Percentiles rank a stretch among this genome's conserved stretches.
phyloP scores from a whole-genome alignment of 2,797 vertebrate genomes.

The Hephaestus fuliginosus region DNA sequence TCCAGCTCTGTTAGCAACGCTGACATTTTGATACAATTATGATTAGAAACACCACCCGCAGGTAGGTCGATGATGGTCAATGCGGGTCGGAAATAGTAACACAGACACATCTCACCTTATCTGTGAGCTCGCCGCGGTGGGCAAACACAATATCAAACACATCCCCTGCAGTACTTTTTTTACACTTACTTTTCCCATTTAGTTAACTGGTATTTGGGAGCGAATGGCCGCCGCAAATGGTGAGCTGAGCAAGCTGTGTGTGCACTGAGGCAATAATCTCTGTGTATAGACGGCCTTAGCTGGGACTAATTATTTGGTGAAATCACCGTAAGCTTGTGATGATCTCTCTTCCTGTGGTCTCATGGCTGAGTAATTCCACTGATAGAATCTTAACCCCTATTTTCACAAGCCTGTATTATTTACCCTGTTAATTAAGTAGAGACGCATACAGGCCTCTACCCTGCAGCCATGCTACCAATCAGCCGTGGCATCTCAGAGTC shows the following conservation, averaged over 20 bases:
- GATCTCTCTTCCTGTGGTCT: constrained; percentile 69
- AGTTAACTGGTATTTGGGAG: constrained; percentile 44
- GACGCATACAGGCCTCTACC: constrained; percentile 44
- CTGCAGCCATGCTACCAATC: constrained; percentile 58
- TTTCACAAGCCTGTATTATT: constrained; percentile 77
- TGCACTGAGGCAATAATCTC: constrained; percentile 56
- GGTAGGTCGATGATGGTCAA: constrained; percentile 74
- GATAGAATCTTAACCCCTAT: constrained; percentile 79
- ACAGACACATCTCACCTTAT: constrained; percentile 65
- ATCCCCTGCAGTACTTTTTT: constrained; percentile 39
- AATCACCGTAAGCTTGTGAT: constrained; percentile 67
- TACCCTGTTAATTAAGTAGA: constrained; percentile 77
- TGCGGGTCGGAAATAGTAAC: constrained; percentile 42
- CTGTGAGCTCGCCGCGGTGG: constrained; percentile 39
- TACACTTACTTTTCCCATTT: constrained; percentile 33
- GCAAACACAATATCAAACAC: constrained; percentile 62
- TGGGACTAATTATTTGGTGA: constrained; percentile 80
- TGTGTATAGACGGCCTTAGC: constrained; percentile 63
- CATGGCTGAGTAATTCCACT: constrained; percentile 75
- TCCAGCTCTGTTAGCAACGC: constrained; percentile 64
- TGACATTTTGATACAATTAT: constrained; percentile 76
- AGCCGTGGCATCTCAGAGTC: constrained; percentile 46
- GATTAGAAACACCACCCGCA: constrained; percentile 78
- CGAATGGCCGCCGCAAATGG: constrained; percentile 18
- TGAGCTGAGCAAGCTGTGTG: constrained; percentile 47